phyloP scores from a whole-genome alignment of 2,797 vertebrate species.

The Falco concolor region DNA sequence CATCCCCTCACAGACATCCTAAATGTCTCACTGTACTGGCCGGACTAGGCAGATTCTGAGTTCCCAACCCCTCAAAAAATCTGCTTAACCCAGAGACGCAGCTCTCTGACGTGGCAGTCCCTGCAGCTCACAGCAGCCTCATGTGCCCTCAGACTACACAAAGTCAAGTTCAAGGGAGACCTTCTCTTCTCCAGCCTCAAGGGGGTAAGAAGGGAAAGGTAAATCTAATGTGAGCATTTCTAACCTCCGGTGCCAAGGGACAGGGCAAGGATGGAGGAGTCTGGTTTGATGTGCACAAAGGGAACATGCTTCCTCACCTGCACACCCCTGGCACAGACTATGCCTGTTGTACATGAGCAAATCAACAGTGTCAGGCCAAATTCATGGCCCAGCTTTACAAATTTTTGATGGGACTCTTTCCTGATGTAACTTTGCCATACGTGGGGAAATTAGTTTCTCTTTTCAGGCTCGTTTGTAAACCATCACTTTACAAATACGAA shows the following conservation, averaged over 20 bases:
- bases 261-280: neutral
- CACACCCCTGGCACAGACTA: neutral
- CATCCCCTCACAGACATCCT: neutral
- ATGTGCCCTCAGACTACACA: rapidly evolving
- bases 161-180: neutral
- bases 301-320: neutral
- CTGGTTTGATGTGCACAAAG: neutral
- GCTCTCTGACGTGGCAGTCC: neutral
- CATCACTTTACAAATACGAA: neutral
- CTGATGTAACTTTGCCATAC: neutral
- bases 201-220: neutral
- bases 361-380: neutral
- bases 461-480: neutral
- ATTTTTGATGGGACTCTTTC: neutral
- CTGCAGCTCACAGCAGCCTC: neutral
- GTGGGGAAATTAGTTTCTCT: neutral
- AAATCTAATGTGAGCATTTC: neutral
- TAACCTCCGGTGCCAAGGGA: neutral
- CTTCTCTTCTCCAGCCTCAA: neutral
- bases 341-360: neutral
- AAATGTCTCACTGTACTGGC: neutral
- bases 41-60: rapidly evolving
- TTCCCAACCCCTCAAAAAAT: neutral
- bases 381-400: neutral
- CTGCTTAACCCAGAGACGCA: neutral